Conservation (phyloP, 1,140 invertebrate genomes). For the Drosophila tani region DNA sequence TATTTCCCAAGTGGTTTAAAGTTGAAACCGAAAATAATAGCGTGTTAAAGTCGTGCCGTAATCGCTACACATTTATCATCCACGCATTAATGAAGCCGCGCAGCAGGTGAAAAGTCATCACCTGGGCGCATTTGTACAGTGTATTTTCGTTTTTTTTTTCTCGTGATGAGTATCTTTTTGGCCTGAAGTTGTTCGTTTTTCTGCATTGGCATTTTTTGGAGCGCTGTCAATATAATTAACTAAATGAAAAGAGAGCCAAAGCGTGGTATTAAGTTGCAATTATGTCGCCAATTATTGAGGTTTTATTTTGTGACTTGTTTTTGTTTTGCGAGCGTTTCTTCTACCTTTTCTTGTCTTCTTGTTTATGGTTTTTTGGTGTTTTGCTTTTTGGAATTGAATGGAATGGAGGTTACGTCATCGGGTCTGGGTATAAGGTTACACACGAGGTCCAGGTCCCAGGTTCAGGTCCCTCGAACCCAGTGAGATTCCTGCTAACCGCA, state of each 20-base stretch:
- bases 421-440: constrained; percentile 62
- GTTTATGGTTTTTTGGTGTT: constrained; percentile 27
- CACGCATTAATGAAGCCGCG: constrained; percentile 38
- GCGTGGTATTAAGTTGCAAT: constrained; percentile 83
- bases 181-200: constrained; percentile 30
- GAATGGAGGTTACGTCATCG: constrained; percentile 56
- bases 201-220: constrained; percentile 59
- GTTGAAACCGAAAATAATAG: constrained; percentile 2
- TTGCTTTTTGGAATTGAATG: constrained; percentile 40
- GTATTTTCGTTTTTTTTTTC: constrained; percentile 16
- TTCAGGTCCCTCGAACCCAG: constrained; percentile 33
- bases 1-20: constrained; percentile 14
- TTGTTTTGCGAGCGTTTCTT: constrained; percentile 52
- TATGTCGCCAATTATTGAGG: constrained; percentile 82
- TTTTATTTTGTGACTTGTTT: constrained; percentile 79
- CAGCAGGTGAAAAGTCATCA: constrained; percentile 51
- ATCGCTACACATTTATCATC: constrained; percentile 23
- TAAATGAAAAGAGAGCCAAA: constrained; percentile 79
- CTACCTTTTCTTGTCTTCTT: constrained; percentile 13
- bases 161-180: constrained; percentile 36
- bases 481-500: constrained; percentile 45
- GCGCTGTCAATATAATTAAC: constrained; percentile 77
- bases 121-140: constrained; percentile 23
- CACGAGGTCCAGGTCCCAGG: constrained; percentile 28
- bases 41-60: constrained; percentile 8